Percentiles rank a stretch among this genome's conserved stretches.
These are phyloP conservation scores for Halisarca cf. caerulea DNA, from an alignment of 37 sponge, comb jelly and placozoan species.

Conservation along the genomic window DNA sequence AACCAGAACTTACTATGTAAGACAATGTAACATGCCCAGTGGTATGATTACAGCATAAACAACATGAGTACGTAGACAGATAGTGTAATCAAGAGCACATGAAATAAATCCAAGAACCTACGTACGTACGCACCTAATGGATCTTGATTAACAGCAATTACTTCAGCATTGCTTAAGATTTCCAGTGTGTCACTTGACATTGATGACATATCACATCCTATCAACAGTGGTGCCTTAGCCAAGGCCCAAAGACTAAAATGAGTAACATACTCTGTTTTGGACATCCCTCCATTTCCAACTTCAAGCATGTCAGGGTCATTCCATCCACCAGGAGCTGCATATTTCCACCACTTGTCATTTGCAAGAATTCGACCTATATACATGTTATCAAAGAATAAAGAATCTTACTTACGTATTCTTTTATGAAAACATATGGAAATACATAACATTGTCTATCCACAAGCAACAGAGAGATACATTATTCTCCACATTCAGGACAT, in stretches of 20 bases:
- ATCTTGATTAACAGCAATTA: constrained; percentile 89
- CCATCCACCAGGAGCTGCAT: constrained; percentile 85
- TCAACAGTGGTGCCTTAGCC: constrained; percentile 84
- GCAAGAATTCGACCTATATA: constrained; percentile 38
- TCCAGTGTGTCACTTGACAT: constrained; percentile 62
- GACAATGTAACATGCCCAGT: too few species aligned
- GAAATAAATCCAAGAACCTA: too few species aligned
- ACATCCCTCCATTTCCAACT: constrained; percentile 82
- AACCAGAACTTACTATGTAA: too few species aligned
- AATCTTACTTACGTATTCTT: neutral
- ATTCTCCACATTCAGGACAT: too few species aligned
- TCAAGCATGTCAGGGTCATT: constrained; percentile 92
- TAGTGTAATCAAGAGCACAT: too few species aligned
- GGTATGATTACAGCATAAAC: too few species aligned
- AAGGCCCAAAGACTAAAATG: constrained; percentile 91
- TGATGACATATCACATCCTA: constrained; percentile 73
- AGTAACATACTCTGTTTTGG: constrained; percentile 58
- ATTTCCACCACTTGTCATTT: constrained; percentile 58
- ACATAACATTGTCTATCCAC: too few species aligned
- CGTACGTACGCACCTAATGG: constrained; percentile 29
- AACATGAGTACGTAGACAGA: too few species aligned
- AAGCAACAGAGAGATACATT: too few species aligned
- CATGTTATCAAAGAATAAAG: neutral
- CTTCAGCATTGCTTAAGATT: constrained; percentile 83
- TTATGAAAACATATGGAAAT: too few species aligned